Evolutionary conservation across 2,888 invertebrate species (phyloP), one percentile per base, ranked within the genome.

Genomic region (Tryphoninae sp.): DNA sequence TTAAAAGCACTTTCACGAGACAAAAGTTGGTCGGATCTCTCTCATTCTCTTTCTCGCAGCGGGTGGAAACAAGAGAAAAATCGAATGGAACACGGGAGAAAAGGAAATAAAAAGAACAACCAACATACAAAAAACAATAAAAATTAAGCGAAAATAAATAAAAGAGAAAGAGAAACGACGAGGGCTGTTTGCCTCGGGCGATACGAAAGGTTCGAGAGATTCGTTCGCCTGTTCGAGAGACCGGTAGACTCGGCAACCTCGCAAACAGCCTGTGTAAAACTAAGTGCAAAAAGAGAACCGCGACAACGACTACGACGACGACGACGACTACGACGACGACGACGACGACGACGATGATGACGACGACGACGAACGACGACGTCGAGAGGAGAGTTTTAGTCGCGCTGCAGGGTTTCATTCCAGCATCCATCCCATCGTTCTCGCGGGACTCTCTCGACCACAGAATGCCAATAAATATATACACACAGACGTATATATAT

Each of bases 231-330:
- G 33, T 74, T 69, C 75, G 71, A 68, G 80, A 80, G 84, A 51
- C 62, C 68, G 62, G 55, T 77, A 86, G 86, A 90, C 85, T 88
- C 87, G 89, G 89, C 89, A 89, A 89, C 89, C 87, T 88, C 89
- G 89, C 89, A 87, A 86, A 84, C 85, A 72, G 85, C 85, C 88
- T 86, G 87, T 86, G 87, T 87, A 88, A 90, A 89, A 89, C 87
- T 88, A 85, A 71, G 84, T 82, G 80, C 87, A 89, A 89, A 89
- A 89, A 87, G 88, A 88, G 86, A 86, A 84, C 83, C 82, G 86
- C 45, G 45, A 45, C 45, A 45, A 45, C 45, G 45, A 7, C 83
- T 78, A 68, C 78, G 77, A 77, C 85, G 73, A 64, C 83, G 55
- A 67, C 51, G 77, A 76, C n/a, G 84, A 85, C 49, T 0, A 26